A percentile compares a stretch with the other conserved stretches of the same genome.
Evolutionary conservation across 1,140 invertebrate genomes (phyloP).

Genomic region (Caenorhabditis inopinata): DNA sequence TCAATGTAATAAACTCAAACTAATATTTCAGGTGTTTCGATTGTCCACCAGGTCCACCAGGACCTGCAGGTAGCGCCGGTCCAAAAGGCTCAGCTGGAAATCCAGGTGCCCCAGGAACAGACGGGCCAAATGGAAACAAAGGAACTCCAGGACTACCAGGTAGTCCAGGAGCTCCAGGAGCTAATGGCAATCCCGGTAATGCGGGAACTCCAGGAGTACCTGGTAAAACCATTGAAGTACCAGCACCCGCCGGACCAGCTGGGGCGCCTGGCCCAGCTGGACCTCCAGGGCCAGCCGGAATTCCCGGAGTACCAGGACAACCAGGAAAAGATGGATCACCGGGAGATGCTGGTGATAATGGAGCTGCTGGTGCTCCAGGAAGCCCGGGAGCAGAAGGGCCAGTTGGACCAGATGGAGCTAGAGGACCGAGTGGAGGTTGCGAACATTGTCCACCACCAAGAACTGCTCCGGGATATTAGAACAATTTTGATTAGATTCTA

Average conservation of each 20-base stretch:
- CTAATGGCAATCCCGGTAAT: constrained; percentile 24
- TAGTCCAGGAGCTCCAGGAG: not conserved
- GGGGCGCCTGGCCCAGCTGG: constrained; percentile 42
- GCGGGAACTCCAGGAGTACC: constrained; percentile 27
- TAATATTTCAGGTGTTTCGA: constrained; percentile 37
- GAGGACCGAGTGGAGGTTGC: constrained; percentile 44
- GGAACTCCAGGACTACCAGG: constrained; percentile 44
- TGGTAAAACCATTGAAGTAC: constrained; percentile 12
- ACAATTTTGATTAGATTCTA: not conserved
- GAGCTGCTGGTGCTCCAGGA: constrained; percentile 38
- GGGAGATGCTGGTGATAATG: constrained; percentile 43
- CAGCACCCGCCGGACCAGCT: constrained; percentile 32
- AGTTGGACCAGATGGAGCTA: constrained; percentile 40
- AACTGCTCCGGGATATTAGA: constrained; percentile 48
- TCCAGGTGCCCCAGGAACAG: constrained; percentile 33
- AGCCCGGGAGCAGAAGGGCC: constrained; percentile 28
- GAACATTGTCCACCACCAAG: constrained; percentile 49
- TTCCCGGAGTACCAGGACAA: not conserved
- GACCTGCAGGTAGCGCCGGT: constrained; percentile 45
- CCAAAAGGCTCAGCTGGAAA: constrained; percentile 43
- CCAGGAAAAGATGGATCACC: constrained; percentile 22
- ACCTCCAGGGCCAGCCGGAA: constrained; percentile 23
- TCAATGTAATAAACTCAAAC: not conserved
- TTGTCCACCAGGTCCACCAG: constrained; percentile 40
- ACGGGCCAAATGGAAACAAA: constrained; percentile 38